Base-by-base conservation (phyloP, 2,888 invertebrate species). In the Clusia tigrina region DNA sequence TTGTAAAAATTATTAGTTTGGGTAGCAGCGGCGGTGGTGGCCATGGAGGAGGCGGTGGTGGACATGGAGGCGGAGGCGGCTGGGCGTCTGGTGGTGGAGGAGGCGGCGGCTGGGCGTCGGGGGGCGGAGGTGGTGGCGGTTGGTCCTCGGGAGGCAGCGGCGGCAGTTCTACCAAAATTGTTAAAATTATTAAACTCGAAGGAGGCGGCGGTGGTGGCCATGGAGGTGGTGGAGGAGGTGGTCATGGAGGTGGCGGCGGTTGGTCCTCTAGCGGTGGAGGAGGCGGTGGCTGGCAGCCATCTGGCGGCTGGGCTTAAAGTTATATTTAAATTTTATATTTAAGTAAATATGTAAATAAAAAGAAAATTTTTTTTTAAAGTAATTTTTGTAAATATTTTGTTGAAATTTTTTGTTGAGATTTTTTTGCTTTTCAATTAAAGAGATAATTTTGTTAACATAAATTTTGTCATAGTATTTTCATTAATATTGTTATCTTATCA, bases 301-400 rank as follows among this genome's bases (percentile, higher is more conserved):
- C 77, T 54, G 74, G 77, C 1, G 78, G 77, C n/a, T 81, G 79
- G 81, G 80, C 78, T 60, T 81, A 70, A 70, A 12, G 53, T 17
- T 10, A 3, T 42, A 9, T 20, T 48, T 18, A 48, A 20, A 15
- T 18, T 18, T 18, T 18, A 48, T 18, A 2, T 48, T 6, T 32
- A 15, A 12, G 6, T 32, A 25, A 57, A 42, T 17, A 18, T 25
- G 46, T 54, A 26, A n/a, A 62, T 63, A 48, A 54, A 52, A 62
- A 53, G 62, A 54, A 55, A 63, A n/a, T n/a, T n/a, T n/a, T n/a
- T 60, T 24, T 55, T 58, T 1, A 51, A 62, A 52, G 46, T 23
- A 25, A 23, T 46, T 17, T 55, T 67, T 75, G 69, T 69, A 77
- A 67, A 74, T 78, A 76, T 9, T 32, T 9, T 32, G 12, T 2